phyloP scores from a whole-genome alignment of 2,113 vertebrate species.

The Zingel zingel region DNA sequence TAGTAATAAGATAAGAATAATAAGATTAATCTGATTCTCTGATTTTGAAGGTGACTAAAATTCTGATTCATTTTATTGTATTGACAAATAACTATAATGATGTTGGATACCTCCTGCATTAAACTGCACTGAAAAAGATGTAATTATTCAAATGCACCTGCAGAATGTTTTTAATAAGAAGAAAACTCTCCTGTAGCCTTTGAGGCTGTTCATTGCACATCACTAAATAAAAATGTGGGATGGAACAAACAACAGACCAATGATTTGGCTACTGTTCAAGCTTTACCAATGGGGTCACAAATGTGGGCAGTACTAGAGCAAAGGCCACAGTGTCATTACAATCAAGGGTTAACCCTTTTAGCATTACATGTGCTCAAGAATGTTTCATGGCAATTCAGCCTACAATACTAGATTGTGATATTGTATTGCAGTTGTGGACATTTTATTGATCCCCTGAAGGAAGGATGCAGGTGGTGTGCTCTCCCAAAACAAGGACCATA shows the following conservation, averaged over 20 bases:
- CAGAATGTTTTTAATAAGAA: neutral
- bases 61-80: neutral
- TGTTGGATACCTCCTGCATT: neutral
- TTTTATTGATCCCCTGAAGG: neutral
- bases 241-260: neutral
- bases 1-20: neutral
- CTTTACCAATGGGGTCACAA: neutral
- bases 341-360: neutral
- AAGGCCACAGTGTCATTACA: neutral
- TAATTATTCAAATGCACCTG: neutral
- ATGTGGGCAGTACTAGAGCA: neutral
- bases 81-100: neutral
- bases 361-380: neutral
- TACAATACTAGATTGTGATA: neutral
- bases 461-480: slow-evolving; percentile 15
- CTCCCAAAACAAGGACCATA: slow-evolving; percentile 14
- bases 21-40: neutral
- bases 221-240: neutral
- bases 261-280: neutral
- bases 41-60: neutral
- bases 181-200: neutral
- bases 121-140: neutral
- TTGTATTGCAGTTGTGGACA: neutral
- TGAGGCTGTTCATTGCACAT: neutral
- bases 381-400: too few species aligned